A percentile compares a stretch with the other conserved stretches of the same genome.
Evolutionary conservation across 2,888 invertebrate species (phyloP).

Genomic region (Drosophila fulvimacula): DNA sequence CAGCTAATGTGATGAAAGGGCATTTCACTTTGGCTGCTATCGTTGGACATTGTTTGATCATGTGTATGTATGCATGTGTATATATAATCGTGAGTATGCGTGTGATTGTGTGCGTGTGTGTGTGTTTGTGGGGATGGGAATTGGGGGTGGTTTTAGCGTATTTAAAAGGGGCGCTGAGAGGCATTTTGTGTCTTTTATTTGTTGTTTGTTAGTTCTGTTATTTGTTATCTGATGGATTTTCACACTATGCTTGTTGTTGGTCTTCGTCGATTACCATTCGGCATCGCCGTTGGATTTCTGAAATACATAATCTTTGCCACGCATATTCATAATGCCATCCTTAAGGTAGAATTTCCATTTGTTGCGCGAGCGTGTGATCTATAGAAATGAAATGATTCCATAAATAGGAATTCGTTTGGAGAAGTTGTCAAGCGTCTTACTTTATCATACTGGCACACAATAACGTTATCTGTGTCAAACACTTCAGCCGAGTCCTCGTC

Average conservation of each 20-base stretch:
- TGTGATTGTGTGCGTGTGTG: neutral
- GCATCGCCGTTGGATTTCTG: slow-evolving; percentile 99
- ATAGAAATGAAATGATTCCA: slow-evolving; percentile 61
- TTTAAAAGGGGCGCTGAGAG: slow-evolving; percentile 57
- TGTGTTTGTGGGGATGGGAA: neutral
- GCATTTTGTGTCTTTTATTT: slow-evolving; percentile 60
- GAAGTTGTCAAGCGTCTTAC: slow-evolving; percentile 84
- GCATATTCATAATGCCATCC: slow-evolving; percentile 99
- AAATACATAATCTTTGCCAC: slow-evolving; percentile 99
- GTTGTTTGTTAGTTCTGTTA: slow-evolving; percentile 13
- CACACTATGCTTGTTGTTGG: slow-evolving; percentile 28
- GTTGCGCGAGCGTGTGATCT: slow-evolving; percentile 98
- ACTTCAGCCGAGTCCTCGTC: slow-evolving; percentile 97
- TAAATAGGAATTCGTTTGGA: neutral
- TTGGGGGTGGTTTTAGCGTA: slow-evolving; percentile 27
- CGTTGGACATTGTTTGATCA: slow-evolving; percentile 35
- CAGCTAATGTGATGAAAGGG: slow-evolving; percentile 6
- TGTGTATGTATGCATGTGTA: neutral
- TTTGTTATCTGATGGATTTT: slow-evolving; percentile 15
- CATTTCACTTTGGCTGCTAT: slow-evolving; percentile 6
- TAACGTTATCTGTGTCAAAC: slow-evolving; percentile 99
- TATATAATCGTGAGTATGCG: neutral
- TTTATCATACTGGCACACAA: slow-evolving; percentile 99
- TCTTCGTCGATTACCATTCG: slow-evolving; percentile 92
- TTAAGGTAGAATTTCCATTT: slow-evolving; percentile 99